A percentile compares a stretch with the other conserved stretches of the same genome.
These are phyloP conservation scores for Synanthedon andrenaeformis DNA, from an alignment of 2,888 invertebrate species.

Conservation along the genomic window DNA sequence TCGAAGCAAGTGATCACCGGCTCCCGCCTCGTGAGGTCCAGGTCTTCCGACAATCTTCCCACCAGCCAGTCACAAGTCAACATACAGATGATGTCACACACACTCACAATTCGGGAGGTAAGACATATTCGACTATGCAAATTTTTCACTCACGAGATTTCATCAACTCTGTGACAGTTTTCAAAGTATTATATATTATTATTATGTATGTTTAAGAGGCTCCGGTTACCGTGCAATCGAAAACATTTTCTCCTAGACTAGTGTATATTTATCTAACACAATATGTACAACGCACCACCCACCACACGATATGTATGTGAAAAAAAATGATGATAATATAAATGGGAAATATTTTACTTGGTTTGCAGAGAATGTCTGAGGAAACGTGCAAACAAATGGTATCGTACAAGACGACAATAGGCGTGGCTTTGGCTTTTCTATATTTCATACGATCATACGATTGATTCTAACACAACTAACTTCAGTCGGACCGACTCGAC, in stretches of 20 bases:
- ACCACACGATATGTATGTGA: not conserved
- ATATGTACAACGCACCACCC: conserved; percentile 20
- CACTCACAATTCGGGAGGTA: conserved; percentile 93
- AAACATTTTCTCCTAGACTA: too few species aligned
- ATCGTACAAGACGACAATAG: conserved; percentile 62
- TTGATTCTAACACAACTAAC: conserved; percentile 66
- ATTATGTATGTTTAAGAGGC: too few species aligned
- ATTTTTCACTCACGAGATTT: not conserved
- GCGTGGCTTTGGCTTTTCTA: conserved; percentile 68
- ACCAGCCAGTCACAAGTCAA: conserved; percentile 94
- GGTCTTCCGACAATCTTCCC: conserved; percentile 90
- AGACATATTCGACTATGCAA: conserved; percentile 17
- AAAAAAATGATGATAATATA: conserved; percentile 23
- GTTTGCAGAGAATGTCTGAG: conserved; percentile 86
- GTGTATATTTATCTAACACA: conserved; percentile 19
- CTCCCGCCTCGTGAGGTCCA: conserved; percentile 82
- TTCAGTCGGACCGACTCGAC: conserved; percentile 43
- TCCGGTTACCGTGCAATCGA: too few species aligned
- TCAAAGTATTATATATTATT: too few species aligned
- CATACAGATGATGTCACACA: conserved; percentile 95
- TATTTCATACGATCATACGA: conserved; percentile 57
- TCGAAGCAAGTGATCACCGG: conserved; percentile 85
- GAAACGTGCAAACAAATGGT: conserved; percentile 87
- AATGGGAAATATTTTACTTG: conserved; percentile 65
- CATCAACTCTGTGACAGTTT: too few species aligned